Evolutionary conservation across 2,888 invertebrate genomes (phyloP), one percentile per base, ranked within the genome.

Genomic region (Heliothis peltigera): DNA sequence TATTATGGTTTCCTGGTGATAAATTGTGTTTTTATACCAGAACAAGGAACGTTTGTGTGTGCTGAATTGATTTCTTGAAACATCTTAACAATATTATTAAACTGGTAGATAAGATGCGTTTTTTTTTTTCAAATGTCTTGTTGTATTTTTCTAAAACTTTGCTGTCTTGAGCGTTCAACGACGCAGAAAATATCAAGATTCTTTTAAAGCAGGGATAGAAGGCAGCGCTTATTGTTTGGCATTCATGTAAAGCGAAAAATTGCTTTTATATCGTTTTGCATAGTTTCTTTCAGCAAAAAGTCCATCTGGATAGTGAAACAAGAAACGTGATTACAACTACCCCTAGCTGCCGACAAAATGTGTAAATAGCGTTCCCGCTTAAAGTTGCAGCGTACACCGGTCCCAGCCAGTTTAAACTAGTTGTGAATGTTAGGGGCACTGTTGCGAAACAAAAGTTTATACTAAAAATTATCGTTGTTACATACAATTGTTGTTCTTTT

Each of bases 361-460:
- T 82, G 83, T 83, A 80, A 83, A 83, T 80, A 79, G 81, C 69
- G 65, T 72, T 66, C 74, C 70, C 75, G 75, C 71, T 74, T 70
- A 64, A 82, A 84, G 70, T 82, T 82, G 70, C 69, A 68, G 63
- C 48, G 64, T 43, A 61, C 64, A 63, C 78, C 69, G 70, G 81
- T 80, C 73, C 70, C 63, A 66, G 57, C 71, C 76, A 73, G 81
- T 82, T 80, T 70, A 78, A 84, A 81, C 84, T 77, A 79, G 82
- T 81, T 83, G 73, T 74, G 72, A 83, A 80, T 81, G 80, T 69
- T 77, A 64, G 74, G 61, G 72, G 79, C 65, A 70, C 70, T 64
- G 75, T 68, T 70, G 72, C 74, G 62, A 72, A 74, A 74, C 67
- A 59, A 74, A 72, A 80, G 75, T 80, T 81, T 67, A 63, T 59